Percentiles rank a stretch among this genome's conserved stretches.
Conservation (phyloP, 1,140 invertebrate genomes). For the Tetramorium simillimum region DNA sequence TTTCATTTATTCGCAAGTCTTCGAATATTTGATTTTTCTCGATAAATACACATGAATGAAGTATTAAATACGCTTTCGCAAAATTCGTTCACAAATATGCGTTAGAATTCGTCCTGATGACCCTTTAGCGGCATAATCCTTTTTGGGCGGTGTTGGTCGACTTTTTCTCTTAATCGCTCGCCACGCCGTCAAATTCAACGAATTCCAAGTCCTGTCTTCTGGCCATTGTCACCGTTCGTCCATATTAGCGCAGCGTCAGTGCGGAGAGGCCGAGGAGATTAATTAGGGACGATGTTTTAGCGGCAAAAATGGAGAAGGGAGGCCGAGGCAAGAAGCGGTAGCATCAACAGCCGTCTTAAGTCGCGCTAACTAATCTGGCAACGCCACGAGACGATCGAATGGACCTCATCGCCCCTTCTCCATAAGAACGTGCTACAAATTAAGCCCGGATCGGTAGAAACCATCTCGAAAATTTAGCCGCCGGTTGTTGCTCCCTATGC, state of each 20-base stretch:
- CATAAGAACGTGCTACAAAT: conserved; percentile 84
- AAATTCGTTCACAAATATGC: conserved; percentile 53
- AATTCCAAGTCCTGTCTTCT: conserved; percentile 66
- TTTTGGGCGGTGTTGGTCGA: conserved; percentile 65
- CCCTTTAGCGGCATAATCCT: conserved; percentile 12
- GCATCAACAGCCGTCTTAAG: conserved; percentile 70
- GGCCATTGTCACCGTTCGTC: conserved; percentile 71
- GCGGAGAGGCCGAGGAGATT: conserved; percentile 75
- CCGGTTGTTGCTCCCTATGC: conserved; percentile 8
- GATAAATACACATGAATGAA: conserved; percentile 23
- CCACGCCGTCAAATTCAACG: conserved; percentile 69
- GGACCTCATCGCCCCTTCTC: conserved; percentile 74
- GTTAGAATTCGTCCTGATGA: conserved; percentile 31
- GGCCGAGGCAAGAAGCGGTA: conserved; percentile 71
- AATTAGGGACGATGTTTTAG: conserved; percentile 83
- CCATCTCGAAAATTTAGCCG: conserved; percentile 80
- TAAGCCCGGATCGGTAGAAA: conserved; percentile 81
- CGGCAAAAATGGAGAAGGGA: conserved; percentile 78
- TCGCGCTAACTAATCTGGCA: conserved; percentile 78
- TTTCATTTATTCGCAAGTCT: background rate
- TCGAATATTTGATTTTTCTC: background rate
- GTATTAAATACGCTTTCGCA: conserved; percentile 54
- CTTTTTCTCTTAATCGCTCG: conserved; percentile 62
- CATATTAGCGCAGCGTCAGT: conserved; percentile 61
- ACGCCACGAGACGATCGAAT: conserved; percentile 54